Conservation (phyloP, 2,888 invertebrate genomes). For the Dynastes maya region DNA sequence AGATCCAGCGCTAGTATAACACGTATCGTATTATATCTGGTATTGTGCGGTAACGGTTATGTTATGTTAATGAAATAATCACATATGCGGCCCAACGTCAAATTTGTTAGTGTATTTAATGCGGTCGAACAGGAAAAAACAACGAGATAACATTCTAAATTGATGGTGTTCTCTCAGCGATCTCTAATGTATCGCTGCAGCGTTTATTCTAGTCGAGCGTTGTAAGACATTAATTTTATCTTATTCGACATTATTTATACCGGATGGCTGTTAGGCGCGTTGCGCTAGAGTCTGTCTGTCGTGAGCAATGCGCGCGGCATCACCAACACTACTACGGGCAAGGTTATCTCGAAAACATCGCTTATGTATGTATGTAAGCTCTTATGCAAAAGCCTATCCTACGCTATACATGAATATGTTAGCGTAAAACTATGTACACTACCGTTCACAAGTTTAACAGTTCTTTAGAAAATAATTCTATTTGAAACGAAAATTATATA, state of each 20-base stretch:
- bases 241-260: conserved; percentile 46
- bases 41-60: neutral
- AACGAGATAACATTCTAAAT: conserved; percentile 32
- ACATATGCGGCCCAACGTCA: conserved; percentile 16
- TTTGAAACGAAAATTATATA: too few relatives aligned
- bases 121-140: conserved; percentile 22
- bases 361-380: neutral
- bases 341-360: conserved; percentile 34
- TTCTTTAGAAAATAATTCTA: too few relatives aligned
- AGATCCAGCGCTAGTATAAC: neutral
- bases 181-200: conserved; percentile 34
- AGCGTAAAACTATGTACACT: too few relatives aligned
- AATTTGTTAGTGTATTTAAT: conserved; percentile 30
- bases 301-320: conserved; percentile 15
- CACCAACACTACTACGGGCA: conserved; percentile 9
- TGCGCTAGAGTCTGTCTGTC: conserved; percentile 16
- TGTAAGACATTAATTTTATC: conserved; percentile 42
- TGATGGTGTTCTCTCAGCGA: conserved; percentile 16
- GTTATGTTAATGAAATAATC: conserved; percentile 25
- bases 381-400: conserved; percentile 25
- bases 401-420: conserved; percentile 1
- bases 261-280: conserved; percentile 12
- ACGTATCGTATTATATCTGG: neutral
- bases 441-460: too few relatives aligned
- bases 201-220: conserved; percentile 36